Evolutionary conservation across 2,797 vertebrate genomes (phyloP).

Genomic region (Bovichtus variegatus): DNA sequence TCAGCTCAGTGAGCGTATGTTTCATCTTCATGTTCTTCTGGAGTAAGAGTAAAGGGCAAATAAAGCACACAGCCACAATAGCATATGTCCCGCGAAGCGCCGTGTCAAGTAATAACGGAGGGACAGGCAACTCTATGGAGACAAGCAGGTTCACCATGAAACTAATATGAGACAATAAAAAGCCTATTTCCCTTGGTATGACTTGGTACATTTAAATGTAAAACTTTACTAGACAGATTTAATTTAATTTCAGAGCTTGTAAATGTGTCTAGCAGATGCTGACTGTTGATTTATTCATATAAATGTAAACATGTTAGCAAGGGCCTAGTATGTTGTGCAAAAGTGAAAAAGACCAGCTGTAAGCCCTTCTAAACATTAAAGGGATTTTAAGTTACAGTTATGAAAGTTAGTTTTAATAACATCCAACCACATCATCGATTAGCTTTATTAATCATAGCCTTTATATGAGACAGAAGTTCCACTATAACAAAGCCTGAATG

Average conservation of each 20-base stretch:
- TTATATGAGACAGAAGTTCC: background rate
- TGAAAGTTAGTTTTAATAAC: background rate
- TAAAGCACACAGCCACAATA: slow-evolving; percentile 88
- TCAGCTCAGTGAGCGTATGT: slow-evolving; percentile 90
- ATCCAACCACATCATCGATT: background rate
- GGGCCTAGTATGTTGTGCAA: background rate
- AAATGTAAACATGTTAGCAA: slow-evolving; percentile 12
- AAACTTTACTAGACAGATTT: background rate
- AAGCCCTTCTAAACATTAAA: background rate
- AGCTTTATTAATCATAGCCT: background rate
- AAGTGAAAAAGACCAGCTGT: background rate
- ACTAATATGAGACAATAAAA: slow-evolving; percentile 77
- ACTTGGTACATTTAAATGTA: background rate
- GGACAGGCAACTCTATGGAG: slow-evolving; percentile 64
- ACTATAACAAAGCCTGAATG: slow-evolving; percentile 16
- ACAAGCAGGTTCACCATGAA: slow-evolving; percentile 85
- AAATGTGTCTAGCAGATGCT: background rate
- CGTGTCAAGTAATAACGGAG: slow-evolving; percentile 36
- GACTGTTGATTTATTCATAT: background rate
- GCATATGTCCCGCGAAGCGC: slow-evolving; percentile 86
- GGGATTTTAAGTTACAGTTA: slow-evolving; percentile 16
- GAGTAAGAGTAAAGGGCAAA: slow-evolving; percentile 90
- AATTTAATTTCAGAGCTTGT: background rate
- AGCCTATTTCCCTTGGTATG: background rate
- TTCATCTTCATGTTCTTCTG: slow-evolving; percentile 92